These are phyloP conservation scores for Armadillidium nasatum DNA, from an alignment of 1,140 invertebrate genomes.

Conservation along the genomic window DNA sequence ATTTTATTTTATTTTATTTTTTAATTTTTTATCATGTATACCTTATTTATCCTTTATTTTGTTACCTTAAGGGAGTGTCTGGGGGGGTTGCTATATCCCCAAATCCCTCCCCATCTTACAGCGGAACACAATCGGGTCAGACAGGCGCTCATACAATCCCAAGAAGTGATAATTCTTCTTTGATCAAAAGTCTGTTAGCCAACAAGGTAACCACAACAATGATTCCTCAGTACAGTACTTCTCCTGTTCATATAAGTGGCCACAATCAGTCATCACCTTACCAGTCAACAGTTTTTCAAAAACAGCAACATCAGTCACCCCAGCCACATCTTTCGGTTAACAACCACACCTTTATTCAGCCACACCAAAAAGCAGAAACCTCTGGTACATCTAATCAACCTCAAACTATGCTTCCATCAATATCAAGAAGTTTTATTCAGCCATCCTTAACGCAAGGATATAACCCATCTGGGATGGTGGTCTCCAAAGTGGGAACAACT, in stretches of 20 bases:
- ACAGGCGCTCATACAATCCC: slow-evolving; percentile 48
- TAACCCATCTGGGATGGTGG: background rate
- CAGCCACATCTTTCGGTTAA: slow-evolving; percentile 27
- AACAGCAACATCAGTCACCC: slow-evolving; percentile 24
- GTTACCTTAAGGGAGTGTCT: slow-evolving; percentile 59
- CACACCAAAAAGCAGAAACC: slow-evolving; percentile 10
- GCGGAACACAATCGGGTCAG: slow-evolving; percentile 40
- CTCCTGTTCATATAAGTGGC: slow-evolving; percentile 27
- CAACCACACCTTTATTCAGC: slow-evolving; percentile 25
- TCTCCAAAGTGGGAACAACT: background rate
- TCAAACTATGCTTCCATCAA: slow-evolving; percentile 26
- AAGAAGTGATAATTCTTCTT: slow-evolving; percentile 50
- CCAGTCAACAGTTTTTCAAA: no score
- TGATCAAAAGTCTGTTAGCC: slow-evolving; percentile 79
- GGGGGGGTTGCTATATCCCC: slow-evolving; percentile 41
- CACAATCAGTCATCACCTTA: background rate
- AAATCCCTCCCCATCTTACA: slow-evolving; percentile 13
- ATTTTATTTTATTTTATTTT: slow-evolving; percentile 34
- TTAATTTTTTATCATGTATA: slow-evolving; percentile 44
- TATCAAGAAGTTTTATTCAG: slow-evolving; percentile 32
- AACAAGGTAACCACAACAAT: slow-evolving; percentile 64
- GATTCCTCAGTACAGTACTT: slow-evolving; percentile 56
- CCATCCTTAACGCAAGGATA: slow-evolving; percentile 19
- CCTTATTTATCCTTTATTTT: slow-evolving; percentile 44
- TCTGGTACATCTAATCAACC: background rate